Percentiles rank a stretch among this genome's conserved stretches.
Evolutionary conservation across 2,797 vertebrate species (phyloP).

Genomic region (Stomatorhinus walkeri): DNA sequence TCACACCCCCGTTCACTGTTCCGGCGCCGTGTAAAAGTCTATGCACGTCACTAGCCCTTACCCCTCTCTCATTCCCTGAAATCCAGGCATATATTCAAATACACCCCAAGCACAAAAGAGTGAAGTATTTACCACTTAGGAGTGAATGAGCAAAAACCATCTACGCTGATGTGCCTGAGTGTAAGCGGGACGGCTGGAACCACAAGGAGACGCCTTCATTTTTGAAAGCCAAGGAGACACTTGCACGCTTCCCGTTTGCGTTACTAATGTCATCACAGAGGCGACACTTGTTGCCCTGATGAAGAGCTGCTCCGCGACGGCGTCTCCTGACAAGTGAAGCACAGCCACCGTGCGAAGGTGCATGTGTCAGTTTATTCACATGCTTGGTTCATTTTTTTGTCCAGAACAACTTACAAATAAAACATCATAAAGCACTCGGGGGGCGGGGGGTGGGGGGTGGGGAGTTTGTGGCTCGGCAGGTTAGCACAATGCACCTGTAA

Average conservation of each 20-base stretch:
- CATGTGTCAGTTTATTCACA: background rate
- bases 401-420: background rate
- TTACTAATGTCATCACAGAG: background rate
- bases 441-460: background rate
- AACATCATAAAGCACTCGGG: background rate
- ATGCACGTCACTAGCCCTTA: background rate
- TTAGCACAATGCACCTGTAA: background rate
- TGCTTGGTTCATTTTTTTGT: background rate
- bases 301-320: background rate
- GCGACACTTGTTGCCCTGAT: background rate
- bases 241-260: background rate
- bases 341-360: background rate
- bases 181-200: background rate
- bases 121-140: background rate
- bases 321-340: background rate
- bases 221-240: background rate
- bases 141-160: background rate
- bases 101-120: background rate
- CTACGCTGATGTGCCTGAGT: background rate
- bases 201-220: background rate
- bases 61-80: background rate
- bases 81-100: background rate
- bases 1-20: background rate
- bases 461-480: background rate
- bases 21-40: background rate